Base-by-base conservation (phyloP, 2,797 vertebrate species). In the Chromobotia macracanthus region DNA sequence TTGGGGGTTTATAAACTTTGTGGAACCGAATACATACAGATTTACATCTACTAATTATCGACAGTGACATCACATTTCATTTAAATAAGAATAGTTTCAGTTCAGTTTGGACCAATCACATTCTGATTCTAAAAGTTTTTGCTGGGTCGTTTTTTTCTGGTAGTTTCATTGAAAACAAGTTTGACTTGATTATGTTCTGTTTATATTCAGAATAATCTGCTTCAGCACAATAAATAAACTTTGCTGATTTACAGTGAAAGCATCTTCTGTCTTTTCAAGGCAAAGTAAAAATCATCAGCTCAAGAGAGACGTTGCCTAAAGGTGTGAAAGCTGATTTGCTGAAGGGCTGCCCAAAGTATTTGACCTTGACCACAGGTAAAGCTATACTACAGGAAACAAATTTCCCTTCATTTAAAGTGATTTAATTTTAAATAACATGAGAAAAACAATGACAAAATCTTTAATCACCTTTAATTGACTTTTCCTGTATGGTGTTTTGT, bases 281-380 rank as follows among this genome's bases (percentile, higher is more conserved):
- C 28, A 28, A 28, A 28, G 28, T 28, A 4, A 28, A 28, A 28
- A 28, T 28, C 28, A 28, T 28, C 28, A 28, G 28, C 28, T 28
- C 28, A 28, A 28, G 28, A 28, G 28, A 28, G 28, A 28, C 28
- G 28, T 1, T 28, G 28, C 94, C 93, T 7, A 51, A 60, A 60
- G 18, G 5, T 0, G 79, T 87, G 68, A 87, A 84, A 53, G 0
- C 0, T 0, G 56, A 91, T 75, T 81, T 94, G 69, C 77, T 93
- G 25, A 67, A 83, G 0, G 83, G 88, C 12, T 94, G 93, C 74
- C 87, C 82, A 0, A 66, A 3, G 8, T 7, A 0, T 0, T 0
- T 73, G 0, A 0, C 0, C 0, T 0, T 89, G 0, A 51, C 18
- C 16, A 15, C n/a, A 84, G 92, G 93, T 93, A 85, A 35, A 79